Evolutionary conservation across 2,113 vertebrate genomes (phyloP).

Genomic region (Chaenocephalus aceratus): DNA sequence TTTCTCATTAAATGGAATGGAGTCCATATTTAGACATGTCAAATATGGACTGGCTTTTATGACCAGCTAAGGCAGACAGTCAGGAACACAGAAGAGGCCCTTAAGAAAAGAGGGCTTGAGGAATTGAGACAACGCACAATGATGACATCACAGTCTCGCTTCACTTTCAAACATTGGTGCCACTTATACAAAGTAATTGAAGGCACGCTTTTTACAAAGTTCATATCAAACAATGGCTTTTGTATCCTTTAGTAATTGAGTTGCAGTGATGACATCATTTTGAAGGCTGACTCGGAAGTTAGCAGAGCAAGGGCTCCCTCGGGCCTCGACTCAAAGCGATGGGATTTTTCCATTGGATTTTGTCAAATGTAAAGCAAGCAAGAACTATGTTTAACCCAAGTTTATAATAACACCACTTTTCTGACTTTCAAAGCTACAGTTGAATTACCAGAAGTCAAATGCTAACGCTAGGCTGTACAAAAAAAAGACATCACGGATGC

Average conservation of each 20-base stretch:
- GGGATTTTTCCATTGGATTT: no score
- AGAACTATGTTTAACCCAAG: no score
- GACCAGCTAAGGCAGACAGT: constrained; percentile 18
- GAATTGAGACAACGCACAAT: not conserved
- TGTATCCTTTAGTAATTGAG: not conserved
- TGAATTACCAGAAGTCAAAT: no score
- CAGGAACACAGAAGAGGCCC: constrained; percentile 8
- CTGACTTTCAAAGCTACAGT: no score
- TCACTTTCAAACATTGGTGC: not conserved
- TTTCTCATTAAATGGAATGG: constrained; percentile 29
- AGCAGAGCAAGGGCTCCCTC: no score
- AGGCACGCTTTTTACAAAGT: not conserved
- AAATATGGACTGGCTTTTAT: constrained; percentile 30
- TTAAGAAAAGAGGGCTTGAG: not conserved
- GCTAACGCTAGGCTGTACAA: no score
- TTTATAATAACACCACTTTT: no score
- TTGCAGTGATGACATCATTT: no score
- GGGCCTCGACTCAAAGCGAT: no score
- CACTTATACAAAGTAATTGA: not conserved
- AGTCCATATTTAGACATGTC: constrained; percentile 60
- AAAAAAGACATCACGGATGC: no score
- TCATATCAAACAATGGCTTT: not conserved
- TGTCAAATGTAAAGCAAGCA: no score
- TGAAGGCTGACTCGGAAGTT: no score
- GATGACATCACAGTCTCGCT: not conserved